Percentiles rank a stretch among this genome's conserved stretches.
These are phyloP conservation scores for Platichthys stellatus DNA, from an alignment of 2,113 vertebrate genomes.

Conservation along the genomic window DNA sequence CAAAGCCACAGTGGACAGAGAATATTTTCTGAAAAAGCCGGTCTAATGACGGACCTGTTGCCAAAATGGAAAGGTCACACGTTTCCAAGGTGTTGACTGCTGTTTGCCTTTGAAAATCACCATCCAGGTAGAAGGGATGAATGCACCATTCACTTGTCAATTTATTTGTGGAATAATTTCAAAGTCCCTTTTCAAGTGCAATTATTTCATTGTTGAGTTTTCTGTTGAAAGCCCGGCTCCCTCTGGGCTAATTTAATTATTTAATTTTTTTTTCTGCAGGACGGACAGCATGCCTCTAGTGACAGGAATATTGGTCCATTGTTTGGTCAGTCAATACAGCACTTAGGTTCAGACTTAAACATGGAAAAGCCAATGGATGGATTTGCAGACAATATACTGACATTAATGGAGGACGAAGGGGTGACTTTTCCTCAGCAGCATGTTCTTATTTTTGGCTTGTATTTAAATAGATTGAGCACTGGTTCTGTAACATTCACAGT, in stretches of 20 bases:
- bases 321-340: background rate
- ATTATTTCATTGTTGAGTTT: background rate
- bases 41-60: conserved; percentile 35
- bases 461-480: too few relatives aligned
- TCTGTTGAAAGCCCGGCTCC: background rate
- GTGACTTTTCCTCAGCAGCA: too few relatives aligned
- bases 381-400: too few relatives aligned
- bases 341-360: background rate
- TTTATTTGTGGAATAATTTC: background rate
- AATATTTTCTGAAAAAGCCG: conserved; percentile 11
- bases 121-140: background rate
- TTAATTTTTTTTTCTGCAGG: background rate
- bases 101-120: conserved; percentile 5
- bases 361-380: too few relatives aligned
- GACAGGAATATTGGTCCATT: too few relatives aligned
- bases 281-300: too few relatives aligned
- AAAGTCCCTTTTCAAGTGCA: background rate
- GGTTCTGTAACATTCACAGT: too few relatives aligned
- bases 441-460: too few relatives aligned
- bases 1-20: background rate
- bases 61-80: conserved; percentile 26
- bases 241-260: too few relatives aligned
- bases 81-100: background rate
- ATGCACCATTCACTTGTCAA: background rate
- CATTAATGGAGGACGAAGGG: too few relatives aligned